A percentile compares a stretch with the other conserved stretches of the same genome.
Conservation (phyloP, 2,113 vertebrate species). For the Ciconia stormi region DNA sequence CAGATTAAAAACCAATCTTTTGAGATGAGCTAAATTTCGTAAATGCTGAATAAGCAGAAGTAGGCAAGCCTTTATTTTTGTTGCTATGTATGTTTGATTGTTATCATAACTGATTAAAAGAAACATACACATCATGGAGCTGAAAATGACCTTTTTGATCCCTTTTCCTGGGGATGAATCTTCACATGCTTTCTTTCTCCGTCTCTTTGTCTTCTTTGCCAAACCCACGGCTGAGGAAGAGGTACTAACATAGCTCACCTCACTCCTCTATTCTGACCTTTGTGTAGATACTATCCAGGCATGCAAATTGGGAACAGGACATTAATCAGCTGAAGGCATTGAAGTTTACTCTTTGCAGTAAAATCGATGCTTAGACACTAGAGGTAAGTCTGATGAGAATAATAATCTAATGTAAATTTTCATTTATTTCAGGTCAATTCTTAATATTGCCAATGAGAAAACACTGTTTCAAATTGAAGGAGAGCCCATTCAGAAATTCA, state of each 20-base stretch:
- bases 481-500: neutral
- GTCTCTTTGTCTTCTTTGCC: neutral
- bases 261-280: neutral
- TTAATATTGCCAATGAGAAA: neutral
- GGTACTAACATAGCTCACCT: neutral
- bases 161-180: neutral
- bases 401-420: neutral
- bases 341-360: neutral
- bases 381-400: slow-evolving; percentile 13
- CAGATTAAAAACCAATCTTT: neutral
- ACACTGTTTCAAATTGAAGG: neutral
- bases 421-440: neutral
- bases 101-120: neutral
- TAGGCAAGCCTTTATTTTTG: neutral
- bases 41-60: neutral
- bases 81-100: neutral
- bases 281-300: neutral
- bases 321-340: slow-evolving; percentile 3
- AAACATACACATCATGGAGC: neutral
- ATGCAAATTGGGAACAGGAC: neutral
- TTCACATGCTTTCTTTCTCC: neutral
- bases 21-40: neutral
- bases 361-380: neutral
- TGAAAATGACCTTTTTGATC: neutral
- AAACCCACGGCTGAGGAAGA: neutral